Evolutionary conservation across 2,797 vertebrate species (phyloP).

Genomic region (Pseudochirops corinnae): DNA sequence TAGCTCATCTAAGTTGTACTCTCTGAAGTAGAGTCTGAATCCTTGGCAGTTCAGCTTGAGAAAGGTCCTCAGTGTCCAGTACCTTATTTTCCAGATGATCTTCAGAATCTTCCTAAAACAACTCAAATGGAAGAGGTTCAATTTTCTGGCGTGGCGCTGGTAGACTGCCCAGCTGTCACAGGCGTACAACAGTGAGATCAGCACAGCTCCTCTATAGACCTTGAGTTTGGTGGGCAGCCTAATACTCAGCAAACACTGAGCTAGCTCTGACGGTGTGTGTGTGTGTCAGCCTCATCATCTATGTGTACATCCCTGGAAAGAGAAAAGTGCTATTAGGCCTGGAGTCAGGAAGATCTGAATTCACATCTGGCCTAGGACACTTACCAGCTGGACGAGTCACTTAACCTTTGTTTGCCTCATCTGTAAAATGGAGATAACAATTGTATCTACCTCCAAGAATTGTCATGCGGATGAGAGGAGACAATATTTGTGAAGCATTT

Average conservation of each 20-base stretch:
- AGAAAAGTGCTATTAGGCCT: neutral
- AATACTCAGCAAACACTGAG: neutral
- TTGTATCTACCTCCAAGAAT: neutral
- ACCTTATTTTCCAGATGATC: neutral
- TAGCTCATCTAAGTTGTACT: neutral
- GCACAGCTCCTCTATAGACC: neutral
- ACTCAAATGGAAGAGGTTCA: neutral
- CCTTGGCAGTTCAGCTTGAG: neutral
- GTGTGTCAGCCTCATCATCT: neutral
- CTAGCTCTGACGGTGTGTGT: neutral
- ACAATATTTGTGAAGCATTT: neutral
- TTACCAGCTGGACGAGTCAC: neutral
- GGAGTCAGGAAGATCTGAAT: neutral
- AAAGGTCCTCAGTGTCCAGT: neutral
- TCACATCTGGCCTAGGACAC: neutral
- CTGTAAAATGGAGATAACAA: neutral
- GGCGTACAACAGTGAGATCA: neutral
- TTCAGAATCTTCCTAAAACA: neutral
- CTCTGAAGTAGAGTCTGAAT: neutral
- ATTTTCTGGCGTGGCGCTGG: neutral
- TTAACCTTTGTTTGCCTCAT: neutral
- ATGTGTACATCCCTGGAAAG: neutral
- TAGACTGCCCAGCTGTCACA: too few relatives aligned
- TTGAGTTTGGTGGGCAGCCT: neutral
- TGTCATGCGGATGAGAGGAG: neutral